phyloP scores from a whole-genome alignment of 2,113 vertebrate species.

The Cheirogaleus medius region DNA sequence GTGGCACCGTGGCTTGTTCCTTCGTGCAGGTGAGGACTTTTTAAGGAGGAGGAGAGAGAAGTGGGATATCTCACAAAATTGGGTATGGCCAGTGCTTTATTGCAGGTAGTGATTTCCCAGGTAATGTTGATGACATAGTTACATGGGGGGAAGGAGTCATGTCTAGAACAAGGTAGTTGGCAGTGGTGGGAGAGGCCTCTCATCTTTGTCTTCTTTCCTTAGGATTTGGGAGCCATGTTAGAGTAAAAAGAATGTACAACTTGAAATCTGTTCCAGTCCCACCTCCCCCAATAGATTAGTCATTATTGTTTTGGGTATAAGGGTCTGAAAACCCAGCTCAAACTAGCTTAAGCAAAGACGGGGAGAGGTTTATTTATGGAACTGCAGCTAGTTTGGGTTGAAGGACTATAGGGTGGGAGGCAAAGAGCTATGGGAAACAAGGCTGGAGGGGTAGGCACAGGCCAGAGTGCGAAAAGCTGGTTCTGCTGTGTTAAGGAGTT shows the following conservation, averaged over 20 bases:
- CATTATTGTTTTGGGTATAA: background rate
- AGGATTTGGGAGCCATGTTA: background rate
- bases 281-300: background rate
- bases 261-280: background rate
- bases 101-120: background rate
- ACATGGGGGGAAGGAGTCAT: background rate
- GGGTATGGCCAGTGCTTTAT: background rate
- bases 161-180: background rate
- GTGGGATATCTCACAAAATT: background rate
- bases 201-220: background rate
- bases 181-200: background rate
- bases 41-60: background rate
- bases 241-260: background rate
- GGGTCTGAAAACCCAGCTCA: slow-evolving; percentile 22
- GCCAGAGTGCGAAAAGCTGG: background rate
- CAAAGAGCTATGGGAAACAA: background rate
- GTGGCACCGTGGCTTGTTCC: slow-evolving; percentile 96
- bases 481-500: background rate
- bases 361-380: background rate
- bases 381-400: background rate
- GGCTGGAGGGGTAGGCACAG: background rate
- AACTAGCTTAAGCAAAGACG: background rate
- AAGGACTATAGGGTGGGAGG: background rate
- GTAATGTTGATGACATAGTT: background rate
- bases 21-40: slow-evolving; percentile 93